Conservation (phyloP, 2,797 vertebrate genomes). For the Neomorphus geoffroyi region DNA sequence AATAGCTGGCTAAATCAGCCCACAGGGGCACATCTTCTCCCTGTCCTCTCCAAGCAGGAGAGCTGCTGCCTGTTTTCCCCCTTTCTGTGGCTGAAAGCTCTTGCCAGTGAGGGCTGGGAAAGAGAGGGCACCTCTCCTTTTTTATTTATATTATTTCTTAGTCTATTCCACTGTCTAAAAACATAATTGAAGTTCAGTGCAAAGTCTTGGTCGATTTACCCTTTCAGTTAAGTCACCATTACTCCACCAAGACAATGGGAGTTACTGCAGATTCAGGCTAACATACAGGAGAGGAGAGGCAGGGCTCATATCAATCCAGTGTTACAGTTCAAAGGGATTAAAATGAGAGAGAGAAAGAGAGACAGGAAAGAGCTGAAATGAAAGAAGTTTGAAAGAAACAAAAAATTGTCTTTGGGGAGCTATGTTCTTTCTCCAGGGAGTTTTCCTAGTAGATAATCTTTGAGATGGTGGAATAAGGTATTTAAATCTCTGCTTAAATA, state of each 20-base stretch:
- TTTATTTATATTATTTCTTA: background rate
- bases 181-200: background rate
- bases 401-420: conserved; percentile 1
- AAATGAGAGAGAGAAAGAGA: background rate
- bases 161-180: background rate
- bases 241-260: background rate
- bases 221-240: background rate
- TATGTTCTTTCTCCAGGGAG: conserved; percentile 35
- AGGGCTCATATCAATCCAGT: background rate
- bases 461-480: conserved; percentile 8
- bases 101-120: background rate
- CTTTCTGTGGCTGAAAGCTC: background rate
- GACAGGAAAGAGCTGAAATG: background rate
- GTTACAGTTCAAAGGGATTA: conserved; percentile 1
- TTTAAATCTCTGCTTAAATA: conserved; percentile 24
- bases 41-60: fast-evolving
- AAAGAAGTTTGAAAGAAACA: background rate
- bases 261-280: background rate
- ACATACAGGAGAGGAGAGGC: background rate
- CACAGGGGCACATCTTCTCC: background rate
- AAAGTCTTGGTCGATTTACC: background rate
- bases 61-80: background rate
- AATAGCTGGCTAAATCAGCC: background rate
- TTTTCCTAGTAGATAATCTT: conserved; percentile 43
- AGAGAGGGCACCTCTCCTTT: background rate